Percentiles rank a stretch among this genome's conserved stretches.
Evolutionary conservation across 2,888 invertebrate species (phyloP).

Genomic region (Catonia carolina): DNA sequence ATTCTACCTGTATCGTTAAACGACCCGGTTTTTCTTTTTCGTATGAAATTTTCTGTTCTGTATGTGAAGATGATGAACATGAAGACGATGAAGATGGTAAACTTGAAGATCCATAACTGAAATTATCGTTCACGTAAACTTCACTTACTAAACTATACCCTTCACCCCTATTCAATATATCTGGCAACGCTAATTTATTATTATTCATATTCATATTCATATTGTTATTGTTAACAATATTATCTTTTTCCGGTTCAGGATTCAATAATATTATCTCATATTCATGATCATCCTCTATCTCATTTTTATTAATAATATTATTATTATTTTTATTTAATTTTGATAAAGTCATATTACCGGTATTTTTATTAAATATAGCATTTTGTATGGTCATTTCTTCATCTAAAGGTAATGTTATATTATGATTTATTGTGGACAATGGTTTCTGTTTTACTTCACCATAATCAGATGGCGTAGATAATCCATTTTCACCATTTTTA

Average conservation of each 20-base stretch:
- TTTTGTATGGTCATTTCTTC: conserved; percentile 75
- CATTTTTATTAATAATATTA: conserved; percentile 1
- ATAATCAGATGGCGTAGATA: conserved; percentile 54
- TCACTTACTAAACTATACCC: conserved; percentile 67
- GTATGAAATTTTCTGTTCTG: conserved; percentile 27
- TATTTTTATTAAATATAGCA: conserved; percentile 59
- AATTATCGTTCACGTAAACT: conserved; percentile 71
- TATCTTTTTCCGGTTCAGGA: conserved; percentile 27
- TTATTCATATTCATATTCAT: no score
- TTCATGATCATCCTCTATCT: conserved; percentile 41
- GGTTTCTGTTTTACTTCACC: conserved; percentile 50
- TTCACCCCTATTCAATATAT: conserved; percentile 45
- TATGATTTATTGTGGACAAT: conserved; percentile 1
- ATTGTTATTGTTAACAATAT: no score
- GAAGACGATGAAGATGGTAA: conserved; percentile 40
- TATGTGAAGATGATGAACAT: conserved; percentile 27
- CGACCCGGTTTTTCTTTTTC: conserved; percentile 59
- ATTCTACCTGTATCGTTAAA: conserved; percentile 75
- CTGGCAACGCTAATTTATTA: conserved; percentile 44
- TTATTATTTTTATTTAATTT: conserved; percentile 38
- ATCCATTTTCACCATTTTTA: conserved; percentile 23
- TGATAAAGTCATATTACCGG: conserved; percentile 50
- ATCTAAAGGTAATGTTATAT: conserved; percentile 63
- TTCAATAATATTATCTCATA: conserved; percentile 43
- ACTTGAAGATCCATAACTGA: conserved; percentile 43